Percentiles rank a stretch among this genome's conserved stretches.
These are phyloP conservation scores for Diprion similis DNA, from an alignment of 1,140 invertebrate genomes.

Conservation along the genomic window DNA sequence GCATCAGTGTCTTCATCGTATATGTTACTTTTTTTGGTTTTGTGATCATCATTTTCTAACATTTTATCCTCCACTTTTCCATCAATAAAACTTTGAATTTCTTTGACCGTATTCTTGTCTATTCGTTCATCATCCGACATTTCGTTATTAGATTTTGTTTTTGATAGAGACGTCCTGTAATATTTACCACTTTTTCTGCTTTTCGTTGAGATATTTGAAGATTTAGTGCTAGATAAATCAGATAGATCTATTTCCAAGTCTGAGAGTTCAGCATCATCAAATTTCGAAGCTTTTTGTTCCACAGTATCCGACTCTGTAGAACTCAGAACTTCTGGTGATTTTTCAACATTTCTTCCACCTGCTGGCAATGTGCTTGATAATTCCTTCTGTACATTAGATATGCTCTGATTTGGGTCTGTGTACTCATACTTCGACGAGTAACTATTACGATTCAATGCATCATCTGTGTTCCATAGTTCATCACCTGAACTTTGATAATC, in stretches of 20 bases:
- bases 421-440: background rate
- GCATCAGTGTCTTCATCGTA: background rate
- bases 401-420: slow-evolving; percentile 2
- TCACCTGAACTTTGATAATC: background rate
- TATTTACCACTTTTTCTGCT: background rate
- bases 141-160: background rate
- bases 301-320: background rate
- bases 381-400: background rate
- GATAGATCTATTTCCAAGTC: slow-evolving; percentile 5
- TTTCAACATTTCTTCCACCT: background rate
- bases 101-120: background rate
- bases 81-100: background rate
- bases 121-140: background rate
- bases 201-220: background rate
- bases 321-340: background rate
- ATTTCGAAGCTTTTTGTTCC: background rate
- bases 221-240: slow-evolving; percentile 1
- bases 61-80: background rate
- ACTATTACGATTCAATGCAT: background rate
- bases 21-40: background rate
- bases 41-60: background rate
- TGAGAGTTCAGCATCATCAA: slow-evolving; percentile 1
- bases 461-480: background rate
- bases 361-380: background rate
- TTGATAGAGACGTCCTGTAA: background rate